Evolutionary conservation across 2,888 invertebrate species (phyloP).

Genomic region (Coelogynopora nodosa): DNA sequence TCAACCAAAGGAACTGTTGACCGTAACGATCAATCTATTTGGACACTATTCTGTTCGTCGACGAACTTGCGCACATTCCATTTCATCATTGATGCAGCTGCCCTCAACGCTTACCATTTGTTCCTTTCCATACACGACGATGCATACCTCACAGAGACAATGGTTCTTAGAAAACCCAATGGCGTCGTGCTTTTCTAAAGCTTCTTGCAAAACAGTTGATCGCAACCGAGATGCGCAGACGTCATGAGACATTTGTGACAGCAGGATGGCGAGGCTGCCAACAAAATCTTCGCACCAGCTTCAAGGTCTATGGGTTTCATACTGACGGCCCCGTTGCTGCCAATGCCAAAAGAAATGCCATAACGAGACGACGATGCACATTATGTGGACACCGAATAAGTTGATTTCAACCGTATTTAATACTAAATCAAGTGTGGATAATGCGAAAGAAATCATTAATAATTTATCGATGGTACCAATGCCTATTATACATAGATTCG

Average conservation of each 20-base stretch:
- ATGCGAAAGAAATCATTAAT: too few relatives aligned
- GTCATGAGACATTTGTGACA: conserved; percentile 1
- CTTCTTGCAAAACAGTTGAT: conserved; percentile 23
- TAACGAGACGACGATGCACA: conserved; percentile 4
- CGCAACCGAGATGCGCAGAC: conserved; percentile 1
- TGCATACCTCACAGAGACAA: conserved; percentile 15
- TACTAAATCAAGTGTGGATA: too few relatives aligned
- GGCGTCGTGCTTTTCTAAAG: conserved; percentile 16
- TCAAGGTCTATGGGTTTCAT: background rate
- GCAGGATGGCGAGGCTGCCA: conserved; percentile 22
- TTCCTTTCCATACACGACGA: background rate
- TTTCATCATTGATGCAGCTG: conserved; percentile 34
- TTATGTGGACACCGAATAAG: conserved; percentile 9
- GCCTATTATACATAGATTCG: too few relatives aligned
- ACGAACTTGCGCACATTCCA: conserved; percentile 23
- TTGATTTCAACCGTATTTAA: too few relatives aligned
- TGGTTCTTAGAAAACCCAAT: conserved; percentile 25
- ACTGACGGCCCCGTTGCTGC: background rate
- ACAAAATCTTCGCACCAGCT: conserved; percentile 23
- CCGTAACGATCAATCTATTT: conserved; percentile 20
- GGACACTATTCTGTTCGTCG: conserved; percentile 19
- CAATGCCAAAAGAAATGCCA: background rate
- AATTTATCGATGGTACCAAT: too few relatives aligned
- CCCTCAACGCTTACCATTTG: conserved; percentile 22
- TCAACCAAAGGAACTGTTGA: conserved; percentile 37